These are phyloP conservation scores for Pseudonaja textilis DNA, from an alignment of 2,113 vertebrate species.

Conservation along the genomic window DNA sequence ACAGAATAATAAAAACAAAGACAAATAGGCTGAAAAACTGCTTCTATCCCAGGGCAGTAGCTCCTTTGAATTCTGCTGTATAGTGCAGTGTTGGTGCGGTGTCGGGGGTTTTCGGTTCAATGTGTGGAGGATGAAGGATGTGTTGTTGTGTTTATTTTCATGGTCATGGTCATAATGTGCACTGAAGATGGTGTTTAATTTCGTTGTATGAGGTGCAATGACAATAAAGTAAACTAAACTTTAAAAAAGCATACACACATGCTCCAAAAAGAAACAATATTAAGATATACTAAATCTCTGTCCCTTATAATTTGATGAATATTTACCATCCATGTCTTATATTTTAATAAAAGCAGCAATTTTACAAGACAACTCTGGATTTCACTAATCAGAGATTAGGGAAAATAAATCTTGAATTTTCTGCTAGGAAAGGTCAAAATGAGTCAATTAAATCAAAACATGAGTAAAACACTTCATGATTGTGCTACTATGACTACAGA, in stretches of 20 bases:
- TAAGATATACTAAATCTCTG: background rate
- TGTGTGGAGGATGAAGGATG: too few relatives aligned
- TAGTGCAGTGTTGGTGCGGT: too few relatives aligned
- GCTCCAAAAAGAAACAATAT: background rate
- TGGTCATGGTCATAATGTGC: too few relatives aligned
- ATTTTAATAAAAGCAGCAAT: background rate
- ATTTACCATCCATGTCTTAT: background rate
- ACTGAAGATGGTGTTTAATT: too few relatives aligned
- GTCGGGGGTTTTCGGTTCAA: too few relatives aligned
- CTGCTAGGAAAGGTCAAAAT: background rate
- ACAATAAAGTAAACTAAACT: too few relatives aligned
- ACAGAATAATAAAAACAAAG: too few relatives aligned
- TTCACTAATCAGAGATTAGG: background rate
- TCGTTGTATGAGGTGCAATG: too few relatives aligned
- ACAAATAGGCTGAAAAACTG: too few relatives aligned
- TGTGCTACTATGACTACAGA: background rate
- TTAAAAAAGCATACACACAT: background rate
- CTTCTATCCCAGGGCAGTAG: too few relatives aligned
- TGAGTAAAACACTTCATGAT: background rate
- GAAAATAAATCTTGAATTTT: background rate
- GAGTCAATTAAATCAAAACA: conserved; percentile 1
- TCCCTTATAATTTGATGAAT: background rate
- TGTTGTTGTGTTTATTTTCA: too few relatives aligned
- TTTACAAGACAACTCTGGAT: background rate
- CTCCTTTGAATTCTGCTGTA: too few relatives aligned